Base-by-base conservation (phyloP, 2,888 invertebrate genomes). In the Phrixothrix hirtus region DNA sequence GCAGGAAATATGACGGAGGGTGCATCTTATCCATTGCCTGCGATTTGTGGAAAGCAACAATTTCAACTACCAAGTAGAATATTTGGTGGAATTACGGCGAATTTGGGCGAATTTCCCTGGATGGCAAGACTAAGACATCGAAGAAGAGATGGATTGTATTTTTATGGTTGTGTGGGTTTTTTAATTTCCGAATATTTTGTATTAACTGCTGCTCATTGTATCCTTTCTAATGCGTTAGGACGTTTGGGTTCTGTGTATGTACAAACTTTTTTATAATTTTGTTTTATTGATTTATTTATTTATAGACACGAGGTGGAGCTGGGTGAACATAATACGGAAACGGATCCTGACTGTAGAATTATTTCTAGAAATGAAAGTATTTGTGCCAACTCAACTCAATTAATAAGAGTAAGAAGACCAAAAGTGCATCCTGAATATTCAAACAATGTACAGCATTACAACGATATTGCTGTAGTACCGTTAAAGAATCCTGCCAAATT, bases 81-180 rank as follows among this genome's bases (percentile, higher is more conserved):
- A 47, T 58, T 73, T n/a, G 77, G 77, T 9, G 79, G 79, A 2
- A 65, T 61, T 1, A 70, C 68, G 37, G 77, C 81, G 1, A 55
- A 54, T 0, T 61, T 83, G 10, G 80, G 79, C 32, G 78, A 82
- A 58, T 81, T 78, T 64, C 83, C 83, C 0, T 83, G 82, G 82
- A 63, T 80, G 65, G 77, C 73, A 0, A 66, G 81, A 10, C 68
- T 83, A 25, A 75, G 79, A 39, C 81, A 82, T 62, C 75, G 71
- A 44, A 66, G 65, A 21, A 57, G 55, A 15, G 48, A 65, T 45
- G 69, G 68, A 3, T 53, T 54, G 9, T 65, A 61, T 55, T 63
- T 61, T 14, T 65, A 64, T 32, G 74, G 75, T 2, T 82, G 83
- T 59, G 77, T 78, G 0, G 82, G 78, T 2, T 75, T 77, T 32